Evolutionary conservation across 92 coral and sea anemone genomes (phyloP).

Genomic region (Epizoanthus fatuus): DNA sequence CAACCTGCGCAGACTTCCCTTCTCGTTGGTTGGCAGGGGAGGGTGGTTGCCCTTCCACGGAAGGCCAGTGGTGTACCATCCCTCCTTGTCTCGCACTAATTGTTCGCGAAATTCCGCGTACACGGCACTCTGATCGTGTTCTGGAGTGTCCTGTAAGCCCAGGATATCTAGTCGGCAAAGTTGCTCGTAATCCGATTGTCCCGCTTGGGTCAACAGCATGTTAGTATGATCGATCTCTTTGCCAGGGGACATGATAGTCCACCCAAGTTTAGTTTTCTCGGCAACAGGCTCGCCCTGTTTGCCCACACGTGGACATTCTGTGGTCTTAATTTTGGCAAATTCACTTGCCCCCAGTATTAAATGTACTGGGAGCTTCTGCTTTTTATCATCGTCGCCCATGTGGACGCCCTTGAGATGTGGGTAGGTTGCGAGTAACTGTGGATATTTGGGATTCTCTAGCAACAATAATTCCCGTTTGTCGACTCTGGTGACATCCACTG

Average conservation of each 20-base stretch:
- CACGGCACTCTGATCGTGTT: constrained; percentile 2
- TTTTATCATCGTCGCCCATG: constrained; percentile 30
- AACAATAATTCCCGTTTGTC: constrained; percentile 1
- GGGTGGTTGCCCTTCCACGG: constrained; percentile 34
- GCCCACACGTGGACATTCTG: constrained; percentile 26
- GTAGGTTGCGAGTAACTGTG: constrained; percentile 4
- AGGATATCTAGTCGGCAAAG: constrained; percentile 23
- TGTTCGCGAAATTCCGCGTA: constrained; percentile 27
- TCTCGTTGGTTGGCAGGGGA: constrained; percentile 17
- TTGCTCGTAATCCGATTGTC: constrained; percentile 6
- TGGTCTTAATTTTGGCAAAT: constrained; percentile 44
- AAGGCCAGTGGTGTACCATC: constrained; percentile 11
- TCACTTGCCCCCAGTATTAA: constrained; percentile 38
- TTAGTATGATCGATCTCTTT: constrained; percentile 1
- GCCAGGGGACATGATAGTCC: constrained; percentile 25
- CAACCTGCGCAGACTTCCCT: background rate
- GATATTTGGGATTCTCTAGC: constrained; percentile 44
- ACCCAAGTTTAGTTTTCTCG: constrained; percentile 28
- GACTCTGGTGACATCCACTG: constrained; percentile 33
- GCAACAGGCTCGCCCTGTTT: constrained; percentile 50
- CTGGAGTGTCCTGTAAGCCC: constrained; percentile 11
- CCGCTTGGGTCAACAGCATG: constrained; percentile 32
- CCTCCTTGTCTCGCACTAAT: background rate
- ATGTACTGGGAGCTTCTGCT: constrained; percentile 35
- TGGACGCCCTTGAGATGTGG: constrained; percentile 38